phyloP scores from a whole-genome alignment of 1,140 invertebrate species.

The Heliothis virescens region DNA sequence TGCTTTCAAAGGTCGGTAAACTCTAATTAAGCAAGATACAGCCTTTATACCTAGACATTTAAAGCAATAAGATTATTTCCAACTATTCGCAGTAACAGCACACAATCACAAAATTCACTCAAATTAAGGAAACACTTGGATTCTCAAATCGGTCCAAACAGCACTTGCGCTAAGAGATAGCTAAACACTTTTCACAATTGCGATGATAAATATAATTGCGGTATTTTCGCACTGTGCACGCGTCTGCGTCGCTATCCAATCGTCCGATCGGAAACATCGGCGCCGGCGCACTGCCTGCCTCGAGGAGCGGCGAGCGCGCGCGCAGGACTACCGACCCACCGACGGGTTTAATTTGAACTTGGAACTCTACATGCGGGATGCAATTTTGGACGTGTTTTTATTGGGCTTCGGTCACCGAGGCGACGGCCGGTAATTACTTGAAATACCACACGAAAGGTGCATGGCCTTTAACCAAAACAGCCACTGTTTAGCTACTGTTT shows the following conservation, averaged over 20 bases:
- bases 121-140: constrained; percentile 3
- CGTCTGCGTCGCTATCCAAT: constrained; percentile 59
- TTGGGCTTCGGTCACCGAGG: constrained; percentile 55
- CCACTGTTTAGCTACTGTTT: constrained; percentile 5
- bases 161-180: constrained; percentile 54
- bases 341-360: constrained; percentile 70
- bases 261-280: constrained; percentile 73
- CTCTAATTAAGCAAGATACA: constrained; percentile 56
- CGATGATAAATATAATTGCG: constrained; percentile 57
- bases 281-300: constrained; percentile 70
- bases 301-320: constrained; percentile 57
- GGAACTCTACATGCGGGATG: constrained; percentile 64
- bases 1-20: constrained; percentile 51
- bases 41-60: constrained; percentile 46
- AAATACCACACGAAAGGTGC: constrained; percentile 65
- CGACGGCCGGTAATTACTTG: constrained; percentile 67
- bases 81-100: constrained; percentile 52
- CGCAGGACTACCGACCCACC: constrained; percentile 64
- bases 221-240: constrained; percentile 59
- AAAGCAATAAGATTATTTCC: constrained; percentile 53
- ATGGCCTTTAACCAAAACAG: constrained; percentile 64
- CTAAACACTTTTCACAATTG: constrained; percentile 42
- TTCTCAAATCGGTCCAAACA: constrained; percentile 2
- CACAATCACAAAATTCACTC: constrained; percentile 54
- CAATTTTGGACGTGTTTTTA: constrained; percentile 69